Conservation (phyloP, 2,888 invertebrate species). For the Epinotia brunnichana region DNA sequence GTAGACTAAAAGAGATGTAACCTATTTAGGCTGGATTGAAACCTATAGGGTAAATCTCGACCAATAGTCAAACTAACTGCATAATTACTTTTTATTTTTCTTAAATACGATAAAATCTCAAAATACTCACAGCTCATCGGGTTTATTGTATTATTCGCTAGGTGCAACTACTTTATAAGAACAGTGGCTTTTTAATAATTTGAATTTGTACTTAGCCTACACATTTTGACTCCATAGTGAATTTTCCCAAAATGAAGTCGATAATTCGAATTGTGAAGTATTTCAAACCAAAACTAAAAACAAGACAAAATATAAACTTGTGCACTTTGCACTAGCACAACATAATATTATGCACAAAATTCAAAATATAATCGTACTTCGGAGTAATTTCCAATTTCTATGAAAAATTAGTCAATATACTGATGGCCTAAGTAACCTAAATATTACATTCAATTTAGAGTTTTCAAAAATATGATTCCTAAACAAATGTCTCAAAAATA, state of each 20-base stretch:
- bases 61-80: constrained; percentile 72
- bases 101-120: constrained; percentile 84
- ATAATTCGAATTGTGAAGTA: constrained; percentile 54
- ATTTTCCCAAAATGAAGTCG: constrained; percentile 62
- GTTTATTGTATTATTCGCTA: constrained; percentile 82
- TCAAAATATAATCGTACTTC: constrained; percentile 46
- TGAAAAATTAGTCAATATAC: constrained; percentile 66
- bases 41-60: constrained; percentile 70
- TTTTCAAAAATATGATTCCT: constrained; percentile 82
- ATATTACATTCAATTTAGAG: constrained; percentile 66
- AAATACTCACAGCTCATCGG: constrained; percentile 84
- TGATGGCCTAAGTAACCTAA: constrained; percentile 74
- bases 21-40: constrained; percentile 80
- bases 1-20: constrained; percentile 70
- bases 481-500: constrained; percentile 83
- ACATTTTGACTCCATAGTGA: constrained; percentile 68
- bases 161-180: constrained; percentile 83
- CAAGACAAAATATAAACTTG: constrained; percentile 14
- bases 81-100: constrained; percentile 66
- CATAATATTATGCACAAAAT: constrained; percentile 19
- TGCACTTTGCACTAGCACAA: constrained; percentile 40
- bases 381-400: constrained; percentile 51
- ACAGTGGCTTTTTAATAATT: constrained; percentile 82
- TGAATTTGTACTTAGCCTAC: constrained; percentile 84
- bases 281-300: constrained; percentile 30